Percentiles rank a stretch among this genome's conserved stretches.
Evolutionary conservation across 2,797 vertebrate species (phyloP).

Genomic region (Lutra lutra): DNA sequence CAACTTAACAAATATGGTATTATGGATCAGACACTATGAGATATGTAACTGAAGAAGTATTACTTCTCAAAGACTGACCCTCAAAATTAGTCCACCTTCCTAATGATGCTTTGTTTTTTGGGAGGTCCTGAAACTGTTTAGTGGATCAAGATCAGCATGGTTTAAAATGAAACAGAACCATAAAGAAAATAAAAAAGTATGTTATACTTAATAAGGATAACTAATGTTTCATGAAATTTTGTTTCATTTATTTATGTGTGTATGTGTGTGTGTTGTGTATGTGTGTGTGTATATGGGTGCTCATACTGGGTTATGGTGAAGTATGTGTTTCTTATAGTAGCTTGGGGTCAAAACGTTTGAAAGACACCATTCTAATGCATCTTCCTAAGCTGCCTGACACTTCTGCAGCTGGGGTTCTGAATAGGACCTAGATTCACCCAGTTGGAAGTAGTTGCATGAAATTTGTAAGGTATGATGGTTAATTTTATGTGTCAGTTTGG

Average conservation of each 20-base stretch:
- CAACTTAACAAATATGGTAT: not conserved
- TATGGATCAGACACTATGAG: not conserved
- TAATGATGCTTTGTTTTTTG: not conserved
- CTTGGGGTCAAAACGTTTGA: not conserved
- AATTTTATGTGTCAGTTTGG: not conserved
- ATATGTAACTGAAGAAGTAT: not conserved
- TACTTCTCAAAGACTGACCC: not conserved
- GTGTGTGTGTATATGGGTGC: not conserved
- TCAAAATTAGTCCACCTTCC: not conserved
- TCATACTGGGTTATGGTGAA: not conserved
- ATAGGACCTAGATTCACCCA: not conserved
- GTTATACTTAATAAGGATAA: not conserved
- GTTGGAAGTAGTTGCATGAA: not conserved
- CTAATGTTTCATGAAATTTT: not conserved
- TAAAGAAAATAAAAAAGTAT: not conserved
- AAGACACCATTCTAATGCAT: not conserved
- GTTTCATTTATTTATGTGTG: not conserved
- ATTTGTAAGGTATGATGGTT: not conserved
- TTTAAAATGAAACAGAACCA: constrained; percentile 13
- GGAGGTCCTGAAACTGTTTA: not conserved
- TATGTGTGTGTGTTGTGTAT: not conserved
- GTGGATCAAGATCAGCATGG: not conserved
- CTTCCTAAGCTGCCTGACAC: not conserved
- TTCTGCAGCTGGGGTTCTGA: not conserved
- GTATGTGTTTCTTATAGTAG: not conserved